Conservation (phyloP, 2,113 vertebrate genomes). For the Gorsachius goisagi region DNA sequence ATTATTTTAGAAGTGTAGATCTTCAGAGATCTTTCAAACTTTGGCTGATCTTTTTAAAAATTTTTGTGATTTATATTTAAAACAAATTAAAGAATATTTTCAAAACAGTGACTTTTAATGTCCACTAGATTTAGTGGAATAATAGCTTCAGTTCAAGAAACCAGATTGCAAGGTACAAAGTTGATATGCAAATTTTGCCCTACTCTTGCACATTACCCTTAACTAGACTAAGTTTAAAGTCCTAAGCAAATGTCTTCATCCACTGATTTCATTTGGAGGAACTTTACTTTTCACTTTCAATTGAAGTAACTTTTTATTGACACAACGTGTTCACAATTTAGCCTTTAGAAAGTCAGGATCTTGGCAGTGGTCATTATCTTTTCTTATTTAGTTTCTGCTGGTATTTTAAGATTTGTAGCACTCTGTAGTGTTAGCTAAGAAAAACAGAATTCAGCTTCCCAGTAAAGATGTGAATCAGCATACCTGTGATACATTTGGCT, state of each 20-base stretch:
- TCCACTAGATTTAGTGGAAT: background rate
- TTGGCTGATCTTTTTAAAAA: background rate
- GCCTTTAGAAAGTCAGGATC: background rate
- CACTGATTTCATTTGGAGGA: background rate
- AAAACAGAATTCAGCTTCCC: background rate
- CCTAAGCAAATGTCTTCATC: background rate
- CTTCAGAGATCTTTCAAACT: background rate
- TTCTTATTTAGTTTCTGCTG: background rate
- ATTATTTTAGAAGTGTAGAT: background rate
- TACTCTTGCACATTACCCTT: background rate
- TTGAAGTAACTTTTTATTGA: background rate
- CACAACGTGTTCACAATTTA: background rate
- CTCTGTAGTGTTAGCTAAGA: background rate
- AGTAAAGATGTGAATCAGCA: background rate
- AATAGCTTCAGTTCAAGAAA: background rate
- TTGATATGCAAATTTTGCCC: background rate
- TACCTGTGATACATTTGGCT: background rate
- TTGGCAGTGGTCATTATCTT: background rate
- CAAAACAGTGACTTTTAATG: rapidly evolving
- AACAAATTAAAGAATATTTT: background rate
- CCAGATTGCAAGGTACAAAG: background rate
- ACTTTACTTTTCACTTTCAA: background rate
- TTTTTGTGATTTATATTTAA: background rate
- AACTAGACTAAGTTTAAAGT: background rate
- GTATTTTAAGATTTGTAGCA: background rate